These are phyloP conservation scores for Brachionus plicatilis DNA, from an alignment of 1,140 invertebrate species.

Conservation along the genomic window DNA sequence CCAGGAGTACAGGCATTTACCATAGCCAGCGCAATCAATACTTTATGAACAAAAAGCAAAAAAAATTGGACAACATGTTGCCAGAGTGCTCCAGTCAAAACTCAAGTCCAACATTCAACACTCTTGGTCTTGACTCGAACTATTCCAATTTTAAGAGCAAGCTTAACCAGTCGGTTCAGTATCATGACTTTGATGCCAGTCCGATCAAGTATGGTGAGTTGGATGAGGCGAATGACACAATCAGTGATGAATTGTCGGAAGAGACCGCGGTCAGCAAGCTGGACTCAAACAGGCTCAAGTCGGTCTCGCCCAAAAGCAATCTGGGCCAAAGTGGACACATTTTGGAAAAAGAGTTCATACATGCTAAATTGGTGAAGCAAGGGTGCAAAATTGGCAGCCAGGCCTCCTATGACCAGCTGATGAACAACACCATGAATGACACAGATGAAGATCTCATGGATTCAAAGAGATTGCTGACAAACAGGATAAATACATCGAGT, in stretches of 20 bases:
- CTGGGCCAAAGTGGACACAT: background rate
- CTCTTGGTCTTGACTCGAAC: slow-evolving; percentile 8
- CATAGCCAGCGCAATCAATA: slow-evolving; percentile 36
- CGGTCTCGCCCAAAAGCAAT: background rate
- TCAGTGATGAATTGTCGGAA: slow-evolving; percentile 6
- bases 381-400: background rate
- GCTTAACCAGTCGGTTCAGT: slow-evolving; percentile 16
- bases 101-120: slow-evolving; percentile 1
- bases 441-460: background rate
- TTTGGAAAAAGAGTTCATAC: slow-evolving; percentile 29
- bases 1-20: slow-evolving; percentile 7
- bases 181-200: slow-evolving; percentile 35
- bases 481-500: background rate
- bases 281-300: background rate
- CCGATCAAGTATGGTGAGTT: slow-evolving; percentile 29
- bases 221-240: slow-evolving; percentile 19
- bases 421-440: slow-evolving; percentile 5
- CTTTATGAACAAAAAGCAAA: slow-evolving; percentile 18
- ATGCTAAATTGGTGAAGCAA: slow-evolving; percentile 11
- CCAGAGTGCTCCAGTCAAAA: background rate
- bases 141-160: background rate
- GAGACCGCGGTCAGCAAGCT: background rate
- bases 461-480: background rate
- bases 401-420: slow-evolving; percentile 11
- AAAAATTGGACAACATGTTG: background rate